Conservation (phyloP, 2,797 vertebrate species). For the Pseudomugil gertrudae region DNA sequence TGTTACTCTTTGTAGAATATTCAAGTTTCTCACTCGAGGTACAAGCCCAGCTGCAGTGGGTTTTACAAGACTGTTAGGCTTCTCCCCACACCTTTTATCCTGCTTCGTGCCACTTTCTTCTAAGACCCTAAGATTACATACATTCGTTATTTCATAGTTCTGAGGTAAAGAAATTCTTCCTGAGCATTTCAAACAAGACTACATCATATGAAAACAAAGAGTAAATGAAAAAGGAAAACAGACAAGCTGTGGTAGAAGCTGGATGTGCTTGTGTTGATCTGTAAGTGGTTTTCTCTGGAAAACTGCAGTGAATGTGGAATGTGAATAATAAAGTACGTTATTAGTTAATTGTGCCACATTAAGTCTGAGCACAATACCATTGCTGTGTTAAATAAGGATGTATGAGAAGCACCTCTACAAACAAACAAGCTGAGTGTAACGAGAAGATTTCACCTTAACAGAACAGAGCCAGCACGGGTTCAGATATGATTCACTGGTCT, state of each 20-base stretch:
- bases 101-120: slow-evolving; percentile 71
- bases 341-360: slow-evolving; percentile 29
- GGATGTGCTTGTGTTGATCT: slow-evolving; percentile 49
- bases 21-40: slow-evolving; percentile 93
- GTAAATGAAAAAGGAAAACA: slow-evolving; percentile 75
- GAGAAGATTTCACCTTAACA: slow-evolving; percentile 19
- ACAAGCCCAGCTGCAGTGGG: slow-evolving; percentile 83
- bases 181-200: slow-evolving; percentile 89
- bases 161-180: slow-evolving; percentile 90
- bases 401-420: slow-evolving; percentile 16
- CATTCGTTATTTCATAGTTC: slow-evolving; percentile 88
- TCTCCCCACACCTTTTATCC: slow-evolving; percentile 59
- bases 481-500: slow-evolving; percentile 2
- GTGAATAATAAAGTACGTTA: slow-evolving; percentile 49
- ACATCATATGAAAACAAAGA: slow-evolving; percentile 76
- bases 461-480: background rate
- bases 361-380: slow-evolving; percentile 13
- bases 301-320: slow-evolving; percentile 76
- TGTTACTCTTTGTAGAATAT: slow-evolving; percentile 91
- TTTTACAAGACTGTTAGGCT: slow-evolving; percentile 78
- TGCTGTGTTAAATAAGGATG: slow-evolving; percentile 14
- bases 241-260: slow-evolving; percentile 57
- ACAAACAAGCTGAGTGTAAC: slow-evolving; percentile 15
- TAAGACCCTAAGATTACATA: slow-evolving; percentile 87
- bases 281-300: slow-evolving; percentile 63